phyloP scores from a whole-genome alignment of 2,113 vertebrate species.

The Perca flavescens region DNA sequence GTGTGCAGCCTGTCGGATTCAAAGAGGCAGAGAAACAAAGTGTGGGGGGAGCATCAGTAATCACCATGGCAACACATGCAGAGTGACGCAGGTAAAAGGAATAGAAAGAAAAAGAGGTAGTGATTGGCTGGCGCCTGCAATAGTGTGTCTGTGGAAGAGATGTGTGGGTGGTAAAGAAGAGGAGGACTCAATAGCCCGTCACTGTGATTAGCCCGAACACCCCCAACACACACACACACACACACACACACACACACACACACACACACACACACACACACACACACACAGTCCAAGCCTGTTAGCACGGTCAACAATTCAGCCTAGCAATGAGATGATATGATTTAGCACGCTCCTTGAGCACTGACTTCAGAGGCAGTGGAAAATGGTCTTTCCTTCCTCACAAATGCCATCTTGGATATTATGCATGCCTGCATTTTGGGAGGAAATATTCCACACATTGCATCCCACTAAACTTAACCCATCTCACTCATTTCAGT shows the following conservation, averaged over 20 bases:
- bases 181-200: conserved; percentile 47
- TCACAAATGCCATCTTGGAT: conserved; percentile 47
- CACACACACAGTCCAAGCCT: conserved; percentile 45
- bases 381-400: conserved; percentile 34
- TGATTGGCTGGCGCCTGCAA: conserved; percentile 67
- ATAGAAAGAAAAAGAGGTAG: conserved; percentile 51
- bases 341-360: conserved; percentile 25
- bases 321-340: conserved; percentile 19
- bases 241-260: conserved; percentile 14
- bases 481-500: conserved; percentile 1
- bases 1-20: conserved; percentile 67
- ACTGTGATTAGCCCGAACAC: conserved; percentile 47
- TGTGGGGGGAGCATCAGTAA: conserved; percentile 71
- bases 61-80: conserved; percentile 81
- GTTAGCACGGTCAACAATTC: conserved; percentile 60
- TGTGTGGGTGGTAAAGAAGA: conserved; percentile 61
- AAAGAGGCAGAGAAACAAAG: conserved; percentile 43
- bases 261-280: conserved; percentile 32
- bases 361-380: conserved; percentile 53
- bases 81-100: conserved; percentile 77
- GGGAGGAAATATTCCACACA: background rate
- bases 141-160: conserved; percentile 40
- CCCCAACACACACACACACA: conserved; percentile 11
- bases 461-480: background rate
- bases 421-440: conserved; percentile 50